Evolutionary conservation across 2,888 invertebrate genomes (phyloP).

Genomic region (Campoletis raptor): DNA sequence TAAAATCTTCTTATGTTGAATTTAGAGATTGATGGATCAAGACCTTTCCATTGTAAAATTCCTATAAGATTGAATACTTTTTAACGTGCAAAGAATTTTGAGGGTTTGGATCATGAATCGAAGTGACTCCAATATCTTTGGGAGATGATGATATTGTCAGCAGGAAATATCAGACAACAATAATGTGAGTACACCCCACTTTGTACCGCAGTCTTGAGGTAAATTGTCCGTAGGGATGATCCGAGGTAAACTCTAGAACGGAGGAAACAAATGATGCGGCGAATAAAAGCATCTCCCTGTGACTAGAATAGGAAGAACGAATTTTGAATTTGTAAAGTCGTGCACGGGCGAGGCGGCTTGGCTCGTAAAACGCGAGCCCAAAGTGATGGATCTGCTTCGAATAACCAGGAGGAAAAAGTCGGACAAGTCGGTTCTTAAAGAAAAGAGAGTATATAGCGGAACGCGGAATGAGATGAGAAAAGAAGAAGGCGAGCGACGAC

Average conservation of each 20-base stretch:
- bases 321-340: conserved; percentile 8
- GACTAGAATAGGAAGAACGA: not conserved
- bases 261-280: not conserved
- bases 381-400: conserved; percentile 40
- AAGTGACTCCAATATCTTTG: conserved; percentile 2
- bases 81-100: not conserved
- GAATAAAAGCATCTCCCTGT: not conserved
- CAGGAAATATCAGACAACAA: conserved; percentile 5
- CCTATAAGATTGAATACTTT: not conserved
- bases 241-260: not conserved
- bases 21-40: not conserved
- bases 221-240: conserved; percentile 9
- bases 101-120: not conserved
- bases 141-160: conserved; percentile 3
- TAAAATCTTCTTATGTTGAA: not conserved
- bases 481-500: conserved; percentile 56
- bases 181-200: not conserved
- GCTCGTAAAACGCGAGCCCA: conserved; percentile 20
- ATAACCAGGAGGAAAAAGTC: conserved; percentile 25
- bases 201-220: not conserved
- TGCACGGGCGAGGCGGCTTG: not conserved
- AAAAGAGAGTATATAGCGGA: not conserved
- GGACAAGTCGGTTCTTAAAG: not conserved
- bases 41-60: not conserved
- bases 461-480: conserved; percentile 29